These are phyloP conservation scores for Phyllotreta cruciferae DNA, from an alignment of 2,888 invertebrate species.

Conservation along the genomic window DNA sequence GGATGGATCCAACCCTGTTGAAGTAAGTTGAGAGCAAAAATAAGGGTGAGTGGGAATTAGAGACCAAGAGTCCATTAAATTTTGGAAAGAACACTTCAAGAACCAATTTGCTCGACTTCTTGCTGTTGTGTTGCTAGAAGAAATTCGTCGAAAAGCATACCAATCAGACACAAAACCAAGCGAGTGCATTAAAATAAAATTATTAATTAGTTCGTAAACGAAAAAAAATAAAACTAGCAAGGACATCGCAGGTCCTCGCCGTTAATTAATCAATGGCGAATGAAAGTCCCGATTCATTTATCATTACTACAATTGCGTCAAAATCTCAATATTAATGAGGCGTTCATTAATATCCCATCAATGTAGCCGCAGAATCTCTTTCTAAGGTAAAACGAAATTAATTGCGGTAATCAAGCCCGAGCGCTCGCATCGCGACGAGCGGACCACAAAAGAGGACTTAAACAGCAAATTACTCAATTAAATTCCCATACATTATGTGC, in stretches of 20 bases:
- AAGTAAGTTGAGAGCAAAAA: slow-evolving; percentile 8
- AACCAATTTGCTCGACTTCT: slow-evolving; percentile 26
- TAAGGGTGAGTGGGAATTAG: slow-evolving; percentile 21
- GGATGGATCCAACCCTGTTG: too few species aligned
- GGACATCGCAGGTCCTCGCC: slow-evolving; percentile 28
- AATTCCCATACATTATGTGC: too few species aligned
- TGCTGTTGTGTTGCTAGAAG: slow-evolving; percentile 1
- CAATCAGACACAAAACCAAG: not conserved
- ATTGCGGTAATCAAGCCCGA: slow-evolving; percentile 27
- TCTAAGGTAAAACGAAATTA: slow-evolving; percentile 24
- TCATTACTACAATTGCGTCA: slow-evolving; percentile 39
- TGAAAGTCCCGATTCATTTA: slow-evolving; percentile 31
- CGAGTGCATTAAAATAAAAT: not conserved
- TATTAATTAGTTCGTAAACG: not conserved
- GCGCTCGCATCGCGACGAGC: not conserved
- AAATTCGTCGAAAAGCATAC: slow-evolving; percentile 1
- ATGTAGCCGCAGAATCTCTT: slow-evolving; percentile 22
- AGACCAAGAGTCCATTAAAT: slow-evolving; percentile 29
- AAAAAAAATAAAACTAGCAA: not conserved
- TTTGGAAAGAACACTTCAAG: slow-evolving; percentile 19
- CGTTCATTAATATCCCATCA: slow-evolving; percentile 38
- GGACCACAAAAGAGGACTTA: too few species aligned
- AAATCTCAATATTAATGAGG: slow-evolving; percentile 37
- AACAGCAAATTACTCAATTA: too few species aligned
- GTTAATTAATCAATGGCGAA: slow-evolving; percentile 38